Evolutionary conservation across 1,140 invertebrate species (phyloP).

Genomic region (Nasonia vitripennis): DNA sequence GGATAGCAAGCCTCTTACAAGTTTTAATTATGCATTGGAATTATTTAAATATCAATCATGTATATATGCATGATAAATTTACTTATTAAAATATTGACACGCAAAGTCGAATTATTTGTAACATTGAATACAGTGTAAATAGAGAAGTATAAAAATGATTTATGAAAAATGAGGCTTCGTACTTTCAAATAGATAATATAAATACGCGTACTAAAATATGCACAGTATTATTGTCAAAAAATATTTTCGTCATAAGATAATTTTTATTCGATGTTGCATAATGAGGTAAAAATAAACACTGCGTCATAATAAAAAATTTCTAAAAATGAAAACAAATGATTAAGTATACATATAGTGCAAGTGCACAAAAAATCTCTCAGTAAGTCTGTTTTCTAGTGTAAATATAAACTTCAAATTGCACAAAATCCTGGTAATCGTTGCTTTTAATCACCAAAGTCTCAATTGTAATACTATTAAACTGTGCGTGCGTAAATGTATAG

Average conservation of each 20-base stretch:
- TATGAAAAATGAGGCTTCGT: conserved; percentile 6
- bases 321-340: conserved; percentile 24
- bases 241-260: conserved; percentile 25
- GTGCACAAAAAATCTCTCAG: not conserved
- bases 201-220: conserved; percentile 18
- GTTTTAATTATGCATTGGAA: not conserved
- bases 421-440: not conserved
- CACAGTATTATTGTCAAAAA: conserved; percentile 31
- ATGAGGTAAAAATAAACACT: not conserved
- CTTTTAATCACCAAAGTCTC: conserved; percentile 29
- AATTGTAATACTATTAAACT: conserved; percentile 23
- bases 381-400: conserved; percentile 32
- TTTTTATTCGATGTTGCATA: not conserved
- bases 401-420: conserved; percentile 31
- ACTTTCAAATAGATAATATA: not conserved
- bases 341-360: conserved; percentile 8
- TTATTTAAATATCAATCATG: not conserved
- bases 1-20: conserved; percentile 27
- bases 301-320: not conserved
- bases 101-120: conserved; percentile 13
- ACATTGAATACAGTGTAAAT: conserved; percentile 41
- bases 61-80: not conserved
- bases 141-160: conserved; percentile 32
- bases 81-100: conserved; percentile 4
- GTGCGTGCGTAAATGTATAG: conserved; percentile 24